Conservation (phyloP, 2,113 vertebrate genomes). For the Platycercus adscitus region DNA sequence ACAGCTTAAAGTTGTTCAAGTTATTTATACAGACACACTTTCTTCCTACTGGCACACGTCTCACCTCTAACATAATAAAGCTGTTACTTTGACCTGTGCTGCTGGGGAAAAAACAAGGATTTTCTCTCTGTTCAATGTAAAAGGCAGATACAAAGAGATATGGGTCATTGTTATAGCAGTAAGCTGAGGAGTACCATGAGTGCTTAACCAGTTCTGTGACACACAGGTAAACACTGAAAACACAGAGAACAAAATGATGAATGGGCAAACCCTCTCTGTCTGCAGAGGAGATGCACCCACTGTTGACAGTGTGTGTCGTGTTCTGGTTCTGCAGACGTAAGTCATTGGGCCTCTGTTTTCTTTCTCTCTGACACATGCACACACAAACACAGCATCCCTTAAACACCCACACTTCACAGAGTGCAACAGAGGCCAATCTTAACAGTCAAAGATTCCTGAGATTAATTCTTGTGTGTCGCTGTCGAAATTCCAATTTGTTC, state of each 20-base stretch:
- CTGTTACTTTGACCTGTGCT: not conserved
- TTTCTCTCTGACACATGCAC: not conserved
- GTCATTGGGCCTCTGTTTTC: not conserved
- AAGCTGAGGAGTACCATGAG: not conserved
- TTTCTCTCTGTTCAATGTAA: not conserved
- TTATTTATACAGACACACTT: not conserved
- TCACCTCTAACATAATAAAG: not conserved
- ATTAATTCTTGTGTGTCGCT: not conserved
- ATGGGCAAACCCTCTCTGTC: not conserved
- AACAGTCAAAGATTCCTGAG: not conserved
- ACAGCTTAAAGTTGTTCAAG: not conserved
- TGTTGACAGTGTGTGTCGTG: conserved; percentile 6
- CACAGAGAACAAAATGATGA: not conserved
- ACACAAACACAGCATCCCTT: not conserved
- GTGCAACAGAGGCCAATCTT: not conserved
- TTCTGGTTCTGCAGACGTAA: conserved; percentile 7
- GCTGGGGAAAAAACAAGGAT: not conserved
- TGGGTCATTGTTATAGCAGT: not conserved
- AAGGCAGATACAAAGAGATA: not conserved
- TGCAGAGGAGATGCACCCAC: not conserved
- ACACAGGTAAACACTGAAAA: not conserved
- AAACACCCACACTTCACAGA: not conserved
- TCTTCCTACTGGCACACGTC: fast-evolving
- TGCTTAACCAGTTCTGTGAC: not conserved
- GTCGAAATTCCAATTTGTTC: conserved; percentile 22